Evolutionary conservation across 2,888 invertebrate species (phyloP).

Genomic region (Nebria salina): DNA sequence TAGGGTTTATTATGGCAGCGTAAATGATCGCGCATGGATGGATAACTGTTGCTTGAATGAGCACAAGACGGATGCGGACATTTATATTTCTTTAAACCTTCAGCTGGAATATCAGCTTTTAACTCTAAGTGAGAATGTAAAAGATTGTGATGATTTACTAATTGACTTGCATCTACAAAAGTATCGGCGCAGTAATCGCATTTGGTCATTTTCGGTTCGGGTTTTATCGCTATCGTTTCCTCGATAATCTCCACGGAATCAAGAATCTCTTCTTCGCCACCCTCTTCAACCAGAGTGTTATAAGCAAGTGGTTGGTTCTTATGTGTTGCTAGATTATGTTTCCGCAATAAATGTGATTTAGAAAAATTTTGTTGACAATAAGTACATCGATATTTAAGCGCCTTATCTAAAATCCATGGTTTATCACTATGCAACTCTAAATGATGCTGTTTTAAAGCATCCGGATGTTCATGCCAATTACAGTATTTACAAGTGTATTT

Average conservation of each 20-base stretch:
- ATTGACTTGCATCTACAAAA: slow-evolving; percentile 56
- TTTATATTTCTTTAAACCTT: slow-evolving; percentile 53
- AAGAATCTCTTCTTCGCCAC: slow-evolving; percentile 51
- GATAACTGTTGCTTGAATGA: slow-evolving; percentile 55
- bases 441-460: slow-evolving; percentile 58
- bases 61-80: slow-evolving; percentile 63
- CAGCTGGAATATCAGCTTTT: slow-evolving; percentile 51
- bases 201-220: slow-evolving; percentile 4
- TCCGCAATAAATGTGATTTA: slow-evolving; percentile 51
- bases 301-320: slow-evolving; percentile 53
- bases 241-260: slow-evolving; percentile 52
- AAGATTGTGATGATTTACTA: slow-evolving; percentile 58
- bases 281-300: slow-evolving; percentile 52
- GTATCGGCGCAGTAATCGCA: slow-evolving; percentile 58
- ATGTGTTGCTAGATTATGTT: slow-evolving; percentile 54
- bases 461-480: slow-evolving; percentile 55
- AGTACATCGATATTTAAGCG: slow-evolving; percentile 54
- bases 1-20: slow-evolving; percentile 61
- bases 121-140: slow-evolving; percentile 59
- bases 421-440: slow-evolving; percentile 56
- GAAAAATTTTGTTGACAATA: slow-evolving; percentile 53
- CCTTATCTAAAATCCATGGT: slow-evolving; percentile 48
- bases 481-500: slow-evolving; percentile 55
- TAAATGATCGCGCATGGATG: slow-evolving; percentile 60
- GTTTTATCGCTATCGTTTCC: slow-evolving; percentile 39